These are phyloP conservation scores for Temnothorax longispinosus DNA, from an alignment of 1,140 invertebrate genomes.

Conservation along the genomic window DNA sequence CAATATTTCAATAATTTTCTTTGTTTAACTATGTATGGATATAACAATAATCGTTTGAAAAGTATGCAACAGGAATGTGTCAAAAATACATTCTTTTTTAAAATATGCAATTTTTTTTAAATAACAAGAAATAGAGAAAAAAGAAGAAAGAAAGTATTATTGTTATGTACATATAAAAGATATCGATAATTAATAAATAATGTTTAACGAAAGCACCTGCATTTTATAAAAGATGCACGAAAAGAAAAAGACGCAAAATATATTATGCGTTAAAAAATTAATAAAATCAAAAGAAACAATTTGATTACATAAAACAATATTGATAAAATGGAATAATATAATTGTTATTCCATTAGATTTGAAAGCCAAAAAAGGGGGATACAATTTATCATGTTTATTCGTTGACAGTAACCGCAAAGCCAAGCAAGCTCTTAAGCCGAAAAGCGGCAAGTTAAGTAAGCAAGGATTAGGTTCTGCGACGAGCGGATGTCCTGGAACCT, in stretches of 20 bases:
- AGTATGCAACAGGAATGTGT: background rate
- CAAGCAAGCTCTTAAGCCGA: constrained; percentile 80
- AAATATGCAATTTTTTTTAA: background rate
- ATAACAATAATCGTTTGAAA: background rate
- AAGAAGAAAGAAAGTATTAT: background rate
- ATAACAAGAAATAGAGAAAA: background rate
- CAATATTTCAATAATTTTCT: background rate
- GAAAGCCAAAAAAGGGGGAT: constrained; percentile 19
- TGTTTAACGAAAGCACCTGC: background rate
- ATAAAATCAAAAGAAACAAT: background rate
- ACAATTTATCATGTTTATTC: constrained; percentile 57
- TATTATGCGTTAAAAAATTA: background rate
- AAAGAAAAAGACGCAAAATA: background rate
- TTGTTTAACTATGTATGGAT: background rate
- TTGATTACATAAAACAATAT: background rate
- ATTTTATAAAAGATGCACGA: background rate
- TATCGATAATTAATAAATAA: background rate
- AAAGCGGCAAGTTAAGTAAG: constrained; percentile 84
- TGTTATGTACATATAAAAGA: background rate
- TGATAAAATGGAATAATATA: background rate
- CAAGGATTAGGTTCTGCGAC: constrained; percentile 80
- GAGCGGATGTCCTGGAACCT: constrained; percentile 47
- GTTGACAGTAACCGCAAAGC: constrained; percentile 78
- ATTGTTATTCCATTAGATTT: constrained; percentile 28
- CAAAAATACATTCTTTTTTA: background rate